These are phyloP conservation scores for Loripinus fragilis DNA, from an alignment of 2,888 invertebrate species.

Conservation along the genomic window DNA sequence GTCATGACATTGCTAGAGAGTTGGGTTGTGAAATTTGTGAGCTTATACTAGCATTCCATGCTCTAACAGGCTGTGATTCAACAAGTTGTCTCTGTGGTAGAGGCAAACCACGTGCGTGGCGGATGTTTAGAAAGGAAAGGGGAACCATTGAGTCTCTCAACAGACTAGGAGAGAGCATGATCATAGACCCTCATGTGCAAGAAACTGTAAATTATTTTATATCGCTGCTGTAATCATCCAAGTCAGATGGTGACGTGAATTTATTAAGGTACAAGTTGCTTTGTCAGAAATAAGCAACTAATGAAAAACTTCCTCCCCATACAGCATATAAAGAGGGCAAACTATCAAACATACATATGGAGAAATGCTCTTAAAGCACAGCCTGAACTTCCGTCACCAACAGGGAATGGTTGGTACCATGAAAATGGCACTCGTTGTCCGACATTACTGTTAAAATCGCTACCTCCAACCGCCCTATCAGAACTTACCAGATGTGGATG, in stretches of 20 bases:
- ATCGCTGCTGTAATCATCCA: not conserved
- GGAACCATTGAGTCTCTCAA: not conserved
- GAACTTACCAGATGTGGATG: slow-evolving; percentile 3
- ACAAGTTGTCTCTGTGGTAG: not conserved
- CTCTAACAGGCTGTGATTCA: not conserved
- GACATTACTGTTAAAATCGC: not conserved
- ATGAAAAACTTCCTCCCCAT: not conserved
- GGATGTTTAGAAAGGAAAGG: not conserved
- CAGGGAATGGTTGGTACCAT: too few species aligned
- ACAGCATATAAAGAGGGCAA: not conserved
- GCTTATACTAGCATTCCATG: not conserved
- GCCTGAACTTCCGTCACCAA: not conserved
- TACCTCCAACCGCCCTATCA: not conserved
- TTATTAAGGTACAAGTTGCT: not conserved
- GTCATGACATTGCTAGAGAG: not conserved
- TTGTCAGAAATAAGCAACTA: not conserved
- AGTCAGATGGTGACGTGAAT: not conserved
- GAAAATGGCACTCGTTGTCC: not conserved
- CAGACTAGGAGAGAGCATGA: not conserved
- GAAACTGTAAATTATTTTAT: not conserved
- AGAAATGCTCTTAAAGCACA: not conserved
- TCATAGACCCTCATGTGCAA: not conserved
- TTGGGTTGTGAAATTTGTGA: not conserved
- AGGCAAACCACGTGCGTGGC: not conserved
- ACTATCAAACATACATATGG: not conserved